Conservation (phyloP, 2,113 vertebrate species). For the Xyliphius kryptos region DNA sequence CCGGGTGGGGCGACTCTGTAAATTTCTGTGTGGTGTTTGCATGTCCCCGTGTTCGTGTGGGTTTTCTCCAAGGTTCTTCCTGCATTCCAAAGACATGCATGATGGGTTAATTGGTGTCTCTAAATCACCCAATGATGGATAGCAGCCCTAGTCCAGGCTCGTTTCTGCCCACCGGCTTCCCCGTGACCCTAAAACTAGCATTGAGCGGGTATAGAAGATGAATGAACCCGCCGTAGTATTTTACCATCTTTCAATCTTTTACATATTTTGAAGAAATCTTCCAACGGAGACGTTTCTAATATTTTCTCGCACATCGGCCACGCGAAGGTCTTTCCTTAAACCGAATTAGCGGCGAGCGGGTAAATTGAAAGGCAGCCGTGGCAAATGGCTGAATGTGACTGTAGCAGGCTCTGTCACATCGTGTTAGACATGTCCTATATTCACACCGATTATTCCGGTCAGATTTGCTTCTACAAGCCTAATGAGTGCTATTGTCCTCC, state of each 20-base stretch:
- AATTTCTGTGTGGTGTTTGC: too few relatives aligned
- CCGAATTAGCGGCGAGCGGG: background rate
- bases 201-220: too few relatives aligned
- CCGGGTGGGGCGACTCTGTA: too few relatives aligned
- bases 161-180: too few relatives aligned
- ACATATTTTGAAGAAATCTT: background rate
- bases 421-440: background rate
- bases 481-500: slow-evolving; percentile 16
- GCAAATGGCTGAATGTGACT: slow-evolving; percentile 8
- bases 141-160: too few relatives aligned
- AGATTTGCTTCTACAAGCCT: slow-evolving; percentile 5
- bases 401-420: background rate
- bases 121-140: too few relatives aligned
- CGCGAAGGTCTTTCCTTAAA: slow-evolving; percentile 6
- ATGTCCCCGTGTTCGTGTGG: too few relatives aligned
- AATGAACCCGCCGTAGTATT: too few relatives aligned
- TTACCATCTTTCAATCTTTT: background rate
- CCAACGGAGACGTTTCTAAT: slow-evolving; percentile 14
- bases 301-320: background rate
- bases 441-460: slow-evolving; percentile 12
- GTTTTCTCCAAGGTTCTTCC: too few relatives aligned
- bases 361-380: background rate
- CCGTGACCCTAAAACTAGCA: too few relatives aligned
- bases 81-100: too few relatives aligned
- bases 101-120: too few relatives aligned